Evolutionary conservation across 2,797 vertebrate species (phyloP), one percentile per base, ranked within the genome.

Genomic region (Muscicapa striata): DNA sequence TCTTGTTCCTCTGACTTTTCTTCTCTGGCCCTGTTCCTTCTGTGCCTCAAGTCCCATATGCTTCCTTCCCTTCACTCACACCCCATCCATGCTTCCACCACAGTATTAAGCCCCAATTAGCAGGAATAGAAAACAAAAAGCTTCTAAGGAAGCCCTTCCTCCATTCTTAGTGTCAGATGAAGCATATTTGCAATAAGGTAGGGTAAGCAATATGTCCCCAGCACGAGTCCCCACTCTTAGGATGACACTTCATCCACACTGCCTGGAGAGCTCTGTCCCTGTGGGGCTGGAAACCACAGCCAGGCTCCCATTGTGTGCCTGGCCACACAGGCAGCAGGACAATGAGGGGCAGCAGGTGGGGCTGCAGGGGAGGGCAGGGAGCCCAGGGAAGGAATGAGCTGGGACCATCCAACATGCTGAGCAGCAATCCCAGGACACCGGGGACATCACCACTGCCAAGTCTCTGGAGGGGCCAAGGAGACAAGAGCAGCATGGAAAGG

Each of bases 261-360:
- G 78, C 23, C 68, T 15, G 51, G 8, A 70, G 36, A 91, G 7
- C 63, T 61, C 67, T 9, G 11, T 87, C 79, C 54, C 79, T 48
- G 30, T 2, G 11, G 54, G 68, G 20, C 30, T 74, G 27, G 58
- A 27, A 84, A 40, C 30, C 41, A 57, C 62, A 66, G 20, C 19
- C n/a, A 24, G 43, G 55, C 43, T 75, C 63, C 62, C 58, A 6
- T 30, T 46, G 14, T 48, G 66, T 82, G 48, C 34, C 51, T 0
- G 17, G 63, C 74, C 92, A 90, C 85, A 91, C 69, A 63, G 4
- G 74, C 49, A 93, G 83, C 59, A 86, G 54, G 20, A 94, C 87
- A 93, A 77, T 58, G 51, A 88, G 79, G 74, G 74, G 70, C 94
- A 96, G 94, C 94, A 94, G 93, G 94, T 96, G 93, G 92, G 80